phyloP scores from a whole-genome alignment of 2,888 invertebrate species.

The Theretra japonica region DNA sequence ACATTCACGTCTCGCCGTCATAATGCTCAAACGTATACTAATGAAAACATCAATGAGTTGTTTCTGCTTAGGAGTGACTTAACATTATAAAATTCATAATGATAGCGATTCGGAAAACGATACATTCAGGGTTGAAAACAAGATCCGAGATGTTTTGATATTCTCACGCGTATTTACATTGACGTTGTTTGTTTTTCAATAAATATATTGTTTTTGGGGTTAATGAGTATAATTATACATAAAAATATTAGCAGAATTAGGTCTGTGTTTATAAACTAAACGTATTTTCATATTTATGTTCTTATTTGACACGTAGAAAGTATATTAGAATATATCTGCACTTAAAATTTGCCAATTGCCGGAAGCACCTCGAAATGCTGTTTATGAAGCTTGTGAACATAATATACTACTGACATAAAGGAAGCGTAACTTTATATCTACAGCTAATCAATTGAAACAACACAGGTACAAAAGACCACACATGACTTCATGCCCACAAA shows the following conservation, averaged over 20 bases:
- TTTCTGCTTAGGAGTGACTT: constrained; percentile 52
- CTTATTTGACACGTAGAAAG: too few species aligned
- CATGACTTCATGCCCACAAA: constrained; percentile 6
- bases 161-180: constrained; percentile 43
- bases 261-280: background rate
- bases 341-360: background rate
- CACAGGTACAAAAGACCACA: constrained; percentile 16
- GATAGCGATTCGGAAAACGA: constrained; percentile 32
- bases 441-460: background rate
- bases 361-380: too few species aligned
- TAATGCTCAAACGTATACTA: constrained; percentile 69
- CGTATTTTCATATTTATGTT: background rate
- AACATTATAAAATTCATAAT: constrained; percentile 27
- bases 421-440: background rate
- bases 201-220: constrained; percentile 24
- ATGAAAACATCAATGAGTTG: constrained; percentile 52
- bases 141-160: constrained; percentile 14
- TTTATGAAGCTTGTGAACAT: background rate
- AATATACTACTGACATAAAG: background rate
- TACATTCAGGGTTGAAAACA: constrained; percentile 55
- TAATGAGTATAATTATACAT: constrained; percentile 12
- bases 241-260: background rate
- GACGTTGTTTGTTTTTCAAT: constrained; percentile 43
- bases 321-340: too few species aligned
- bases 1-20: constrained; percentile 65